phyloP scores from a whole-genome alignment of 2,113 vertebrate genomes.

The Cathartes aura region DNA sequence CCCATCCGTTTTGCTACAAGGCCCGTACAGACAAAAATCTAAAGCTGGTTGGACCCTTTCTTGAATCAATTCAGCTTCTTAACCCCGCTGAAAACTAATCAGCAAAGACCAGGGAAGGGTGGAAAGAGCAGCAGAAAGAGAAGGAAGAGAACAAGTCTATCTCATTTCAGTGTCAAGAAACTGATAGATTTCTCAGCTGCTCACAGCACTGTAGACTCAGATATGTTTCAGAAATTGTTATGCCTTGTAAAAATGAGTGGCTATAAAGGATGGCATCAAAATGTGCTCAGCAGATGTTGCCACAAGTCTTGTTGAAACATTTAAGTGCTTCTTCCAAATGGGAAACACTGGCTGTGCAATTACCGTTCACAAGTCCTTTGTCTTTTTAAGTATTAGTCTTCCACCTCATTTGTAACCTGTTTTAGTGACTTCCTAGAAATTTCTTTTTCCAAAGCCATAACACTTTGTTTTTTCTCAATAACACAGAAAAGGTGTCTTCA shows the following conservation, averaged over 20 bases:
- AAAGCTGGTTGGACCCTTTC: not conserved
- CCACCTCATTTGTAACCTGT: not conserved
- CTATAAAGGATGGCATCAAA: not conserved
- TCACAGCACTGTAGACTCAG: not conserved
- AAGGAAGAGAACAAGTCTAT: not conserved
- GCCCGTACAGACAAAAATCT: not conserved
- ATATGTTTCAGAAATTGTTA: not conserved
- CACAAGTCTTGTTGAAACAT: not conserved
- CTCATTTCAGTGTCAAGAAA: not conserved
- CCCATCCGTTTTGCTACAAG: not conserved
- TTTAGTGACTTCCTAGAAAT: not conserved
- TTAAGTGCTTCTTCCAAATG: slow-evolving; percentile 4
- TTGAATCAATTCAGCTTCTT: not conserved
- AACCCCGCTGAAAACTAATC: not conserved
- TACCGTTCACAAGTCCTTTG: not conserved
- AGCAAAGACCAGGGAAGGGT: not conserved
- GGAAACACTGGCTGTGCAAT: not conserved
- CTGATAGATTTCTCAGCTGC: not conserved
- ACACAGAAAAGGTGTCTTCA: not conserved
- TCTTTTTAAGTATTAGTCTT: not conserved
- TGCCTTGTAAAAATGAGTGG: not conserved
- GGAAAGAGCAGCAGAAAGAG: not conserved
- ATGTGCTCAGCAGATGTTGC: slow-evolving; percentile 5
- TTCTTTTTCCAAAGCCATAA: not conserved
- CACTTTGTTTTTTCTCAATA: not conserved